Evolutionary conservation across 2,888 invertebrate genomes (phyloP).

Genomic region (Parelbella ahira): DNA sequence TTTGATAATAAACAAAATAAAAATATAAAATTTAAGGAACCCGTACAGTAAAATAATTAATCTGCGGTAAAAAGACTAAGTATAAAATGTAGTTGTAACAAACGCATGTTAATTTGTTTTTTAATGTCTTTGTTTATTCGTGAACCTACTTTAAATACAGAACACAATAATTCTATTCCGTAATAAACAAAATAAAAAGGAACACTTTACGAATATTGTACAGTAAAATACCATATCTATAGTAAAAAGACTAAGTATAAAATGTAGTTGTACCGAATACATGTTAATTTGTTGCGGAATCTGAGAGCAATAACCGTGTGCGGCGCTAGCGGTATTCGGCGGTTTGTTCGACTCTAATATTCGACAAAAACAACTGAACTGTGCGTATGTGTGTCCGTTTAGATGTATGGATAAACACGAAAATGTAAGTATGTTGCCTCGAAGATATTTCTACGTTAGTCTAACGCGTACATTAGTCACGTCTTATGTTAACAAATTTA

Average conservation of each 20-base stretch:
- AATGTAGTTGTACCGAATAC: slow-evolving; percentile 77
- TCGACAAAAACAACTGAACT: slow-evolving; percentile 66
- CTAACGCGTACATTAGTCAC: too few species aligned
- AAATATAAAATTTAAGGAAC: too few species aligned
- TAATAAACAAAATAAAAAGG: too few species aligned
- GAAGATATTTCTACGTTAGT: slow-evolving; percentile 60
- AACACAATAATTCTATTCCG: too few species aligned
- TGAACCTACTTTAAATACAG: too few species aligned
- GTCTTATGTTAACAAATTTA: too few species aligned
- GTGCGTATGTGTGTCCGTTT: slow-evolving; percentile 44
- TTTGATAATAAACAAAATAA: too few species aligned
- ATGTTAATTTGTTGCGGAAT: slow-evolving; percentile 81
- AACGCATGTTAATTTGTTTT: slow-evolving; percentile 81
- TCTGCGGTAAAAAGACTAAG: slow-evolving; percentile 65
- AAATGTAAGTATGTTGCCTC: slow-evolving; percentile 46
- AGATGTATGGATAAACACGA: slow-evolving; percentile 39
- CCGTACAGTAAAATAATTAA: slow-evolving; percentile 42
- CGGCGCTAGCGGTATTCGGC: slow-evolving; percentile 74
- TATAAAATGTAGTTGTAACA: slow-evolving; percentile 74
- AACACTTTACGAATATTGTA: slow-evolving; percentile 17
- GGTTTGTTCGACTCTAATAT: slow-evolving; percentile 73
- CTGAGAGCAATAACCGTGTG: slow-evolving; percentile 78
- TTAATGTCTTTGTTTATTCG: too few species aligned
- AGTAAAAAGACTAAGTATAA: slow-evolving; percentile 68
- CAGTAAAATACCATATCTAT: slow-evolving; percentile 49